Evolutionary conservation across 1,140 invertebrate species (phyloP).

Genomic region (Drosophila pachea): DNA sequence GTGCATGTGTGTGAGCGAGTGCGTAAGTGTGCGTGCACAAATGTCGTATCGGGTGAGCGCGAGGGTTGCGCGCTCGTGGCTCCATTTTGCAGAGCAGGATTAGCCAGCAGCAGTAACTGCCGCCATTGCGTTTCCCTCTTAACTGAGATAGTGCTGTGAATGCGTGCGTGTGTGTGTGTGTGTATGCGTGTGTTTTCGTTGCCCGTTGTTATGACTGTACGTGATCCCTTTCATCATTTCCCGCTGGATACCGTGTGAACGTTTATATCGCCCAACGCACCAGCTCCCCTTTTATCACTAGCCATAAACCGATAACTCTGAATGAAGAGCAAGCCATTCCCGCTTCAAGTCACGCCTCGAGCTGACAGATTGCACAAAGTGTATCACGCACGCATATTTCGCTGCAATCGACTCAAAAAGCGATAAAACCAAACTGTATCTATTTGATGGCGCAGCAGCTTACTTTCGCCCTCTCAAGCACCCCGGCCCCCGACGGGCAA

Average conservation of each 20-base stretch:
- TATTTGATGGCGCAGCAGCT: conserved; percentile 26
- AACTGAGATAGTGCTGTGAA: conserved; percentile 28
- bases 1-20: conserved; percentile 2
- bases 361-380: conserved; percentile 34
- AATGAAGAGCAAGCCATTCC: conserved; percentile 60
- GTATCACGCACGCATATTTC: conserved; percentile 51
- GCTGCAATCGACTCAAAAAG: conserved; percentile 54
- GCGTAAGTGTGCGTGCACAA: conserved; percentile 9
- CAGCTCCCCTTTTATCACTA: conserved; percentile 34
- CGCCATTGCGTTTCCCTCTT: conserved; percentile 61
- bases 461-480: not conserved
- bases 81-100: conserved; percentile 63
- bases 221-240: conserved; percentile 55
- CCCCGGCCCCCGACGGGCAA: not conserved
- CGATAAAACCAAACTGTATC: conserved; percentile 60
- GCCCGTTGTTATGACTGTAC: conserved; percentile 50
- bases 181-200: conserved; percentile 13
- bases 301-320: conserved; percentile 48
- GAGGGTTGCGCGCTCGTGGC: conserved; percentile 37
- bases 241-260: conserved; percentile 44
- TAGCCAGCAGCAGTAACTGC: conserved; percentile 65
- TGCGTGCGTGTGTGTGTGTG: conserved; percentile 15
- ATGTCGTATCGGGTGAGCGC: conserved; percentile 14
- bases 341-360: conserved; percentile 9
- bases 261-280: conserved; percentile 19